These are phyloP conservation scores for Chaitophorus viminalis DNA, from an alignment of 2,888 invertebrate species.

Conservation along the genomic window DNA sequence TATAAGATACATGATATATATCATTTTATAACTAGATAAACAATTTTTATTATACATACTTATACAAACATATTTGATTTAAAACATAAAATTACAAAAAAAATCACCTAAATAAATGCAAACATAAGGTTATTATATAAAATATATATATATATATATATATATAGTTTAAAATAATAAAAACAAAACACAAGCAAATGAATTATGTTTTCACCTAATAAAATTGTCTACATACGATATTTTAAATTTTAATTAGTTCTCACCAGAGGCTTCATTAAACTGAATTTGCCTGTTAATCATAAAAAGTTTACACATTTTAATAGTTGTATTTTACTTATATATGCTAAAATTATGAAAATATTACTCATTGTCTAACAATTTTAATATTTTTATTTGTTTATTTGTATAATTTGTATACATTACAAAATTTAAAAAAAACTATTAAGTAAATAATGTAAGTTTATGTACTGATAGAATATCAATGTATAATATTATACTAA, in stretches of 20 bases:
- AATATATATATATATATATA: too few relatives aligned
- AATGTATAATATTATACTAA: too few relatives aligned
- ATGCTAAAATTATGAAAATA: background rate
- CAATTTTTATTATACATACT: background rate
- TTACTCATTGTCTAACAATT: too few relatives aligned
- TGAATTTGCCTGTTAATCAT: slow-evolving; percentile 21
- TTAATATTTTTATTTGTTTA: too few relatives aligned
- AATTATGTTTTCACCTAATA: background rate
- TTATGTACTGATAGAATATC: too few relatives aligned
- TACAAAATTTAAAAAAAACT: too few relatives aligned
- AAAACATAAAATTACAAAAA: too few relatives aligned
- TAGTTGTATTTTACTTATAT: background rate
- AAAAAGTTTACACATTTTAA: background rate
- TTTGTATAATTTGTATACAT: too few relatives aligned
- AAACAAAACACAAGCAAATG: background rate
- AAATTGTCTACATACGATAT: slow-evolving; percentile 16
- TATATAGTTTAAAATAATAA: background rate
- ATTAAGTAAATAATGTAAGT: too few relatives aligned
- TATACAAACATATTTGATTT: too few relatives aligned
- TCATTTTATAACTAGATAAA: background rate
- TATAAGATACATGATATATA: background rate
- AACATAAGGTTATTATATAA: too few relatives aligned
- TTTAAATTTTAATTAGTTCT: slow-evolving; percentile 27
- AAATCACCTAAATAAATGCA: too few relatives aligned
- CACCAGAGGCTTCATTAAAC: slow-evolving; percentile 22